phyloP scores from a whole-genome alignment of 2,888 invertebrate species.

The Acronicta aceris region DNA sequence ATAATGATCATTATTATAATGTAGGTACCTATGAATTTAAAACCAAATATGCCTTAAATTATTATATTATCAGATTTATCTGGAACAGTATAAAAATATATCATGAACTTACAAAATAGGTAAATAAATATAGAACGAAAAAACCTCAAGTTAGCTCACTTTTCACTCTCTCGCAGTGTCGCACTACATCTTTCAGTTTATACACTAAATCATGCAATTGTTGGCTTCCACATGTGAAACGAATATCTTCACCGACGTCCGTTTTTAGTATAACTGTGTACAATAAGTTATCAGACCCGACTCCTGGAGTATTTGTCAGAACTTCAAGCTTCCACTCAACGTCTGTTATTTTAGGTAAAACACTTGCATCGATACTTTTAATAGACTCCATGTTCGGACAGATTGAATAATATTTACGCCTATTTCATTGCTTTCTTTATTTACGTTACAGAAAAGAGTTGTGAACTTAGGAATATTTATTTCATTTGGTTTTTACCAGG shows the following conservation, averaged over 20 bases:
- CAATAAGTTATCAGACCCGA: conserved; percentile 80
- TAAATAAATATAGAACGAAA: conserved; percentile 1
- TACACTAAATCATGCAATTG: conserved; percentile 91
- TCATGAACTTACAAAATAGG: conserved; percentile 6
- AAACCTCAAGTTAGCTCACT: conserved; percentile 68
- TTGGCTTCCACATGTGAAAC: conserved; percentile 90
- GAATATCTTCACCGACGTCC: conserved; percentile 81
- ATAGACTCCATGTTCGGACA: conserved; percentile 59
- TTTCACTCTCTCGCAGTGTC: conserved; percentile 90
- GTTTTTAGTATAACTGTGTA: conserved; percentile 83
- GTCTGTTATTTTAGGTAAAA: conserved; percentile 88
- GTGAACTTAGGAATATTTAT: no score
- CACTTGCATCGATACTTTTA: conserved; percentile 58
- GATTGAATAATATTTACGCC: not conserved
- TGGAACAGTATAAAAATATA: not conserved
- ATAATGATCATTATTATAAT: no score
- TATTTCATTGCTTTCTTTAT: conserved; percentile 2
- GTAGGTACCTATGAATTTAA: no score
- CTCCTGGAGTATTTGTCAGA: conserved; percentile 77
- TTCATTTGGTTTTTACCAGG: no score
- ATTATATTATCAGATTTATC: conserved; percentile 22
- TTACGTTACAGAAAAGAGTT: no score
- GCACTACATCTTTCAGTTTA: conserved; percentile 90
- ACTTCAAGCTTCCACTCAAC: conserved; percentile 90
- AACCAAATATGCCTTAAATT: not conserved